Evolutionary conservation across 2,888 invertebrate species (phyloP).

Genomic region (Ectropis crepuscularia): DNA sequence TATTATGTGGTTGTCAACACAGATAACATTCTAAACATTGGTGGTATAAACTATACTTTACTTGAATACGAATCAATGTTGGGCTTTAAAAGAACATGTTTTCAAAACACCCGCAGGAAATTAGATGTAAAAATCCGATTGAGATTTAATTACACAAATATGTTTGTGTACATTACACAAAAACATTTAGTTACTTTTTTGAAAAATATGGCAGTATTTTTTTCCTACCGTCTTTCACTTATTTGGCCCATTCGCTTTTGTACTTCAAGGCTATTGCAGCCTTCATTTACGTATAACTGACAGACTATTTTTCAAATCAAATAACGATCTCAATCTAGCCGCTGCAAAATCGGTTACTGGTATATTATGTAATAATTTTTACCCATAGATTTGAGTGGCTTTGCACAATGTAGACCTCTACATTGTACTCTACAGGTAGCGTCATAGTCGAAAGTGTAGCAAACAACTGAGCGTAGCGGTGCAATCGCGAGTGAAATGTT

Average conservation of each 20-base stretch:
- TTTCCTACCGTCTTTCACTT: too few relatives aligned
- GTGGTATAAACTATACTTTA: neutral
- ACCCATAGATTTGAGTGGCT: neutral
- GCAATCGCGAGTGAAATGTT: constrained; percentile 72
- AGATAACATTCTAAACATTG: constrained; percentile 22
- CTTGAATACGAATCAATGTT: neutral
- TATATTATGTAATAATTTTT: neutral
- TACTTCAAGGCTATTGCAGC: neutral
- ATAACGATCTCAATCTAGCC: neutral
- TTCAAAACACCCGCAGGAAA: too few relatives aligned
- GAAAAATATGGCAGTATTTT: too few relatives aligned
- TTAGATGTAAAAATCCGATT: too few relatives aligned
- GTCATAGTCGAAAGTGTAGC: constrained; percentile 77
- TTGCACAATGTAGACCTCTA: constrained; percentile 52
- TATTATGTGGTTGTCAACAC: constrained; percentile 25
- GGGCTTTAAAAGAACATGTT: too few relatives aligned
- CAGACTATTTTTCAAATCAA: neutral
- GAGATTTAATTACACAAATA: too few relatives aligned
- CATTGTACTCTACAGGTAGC: too few relatives aligned
- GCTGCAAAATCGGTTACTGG: neutral
- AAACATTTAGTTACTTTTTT: too few relatives aligned
- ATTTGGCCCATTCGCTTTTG: too few relatives aligned
- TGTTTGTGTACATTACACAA: too few relatives aligned
- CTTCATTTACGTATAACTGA: neutral
- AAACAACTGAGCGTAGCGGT: constrained; percentile 65